phyloP scores from a whole-genome alignment of 1,140 invertebrate species.

The Drosophila truncata region DNA sequence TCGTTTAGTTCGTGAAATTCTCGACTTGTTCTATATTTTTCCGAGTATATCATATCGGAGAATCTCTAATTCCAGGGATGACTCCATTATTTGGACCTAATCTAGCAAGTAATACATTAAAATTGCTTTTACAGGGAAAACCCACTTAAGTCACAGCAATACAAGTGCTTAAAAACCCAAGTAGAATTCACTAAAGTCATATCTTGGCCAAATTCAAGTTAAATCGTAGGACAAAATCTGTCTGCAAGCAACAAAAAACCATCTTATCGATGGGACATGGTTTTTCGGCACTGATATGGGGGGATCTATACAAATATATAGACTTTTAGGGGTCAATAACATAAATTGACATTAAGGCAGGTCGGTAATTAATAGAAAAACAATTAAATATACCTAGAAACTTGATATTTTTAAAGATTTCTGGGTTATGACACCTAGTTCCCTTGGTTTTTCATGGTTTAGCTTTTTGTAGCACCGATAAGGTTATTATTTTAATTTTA shows the following conservation, averaged over 20 bases:
- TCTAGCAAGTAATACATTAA: neutral
- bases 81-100: neutral
- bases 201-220: neutral
- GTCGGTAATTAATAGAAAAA: constrained; percentile 22
- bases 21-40: neutral
- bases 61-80: neutral
- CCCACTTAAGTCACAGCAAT: neutral
- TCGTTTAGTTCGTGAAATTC: neutral
- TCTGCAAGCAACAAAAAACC: neutral
- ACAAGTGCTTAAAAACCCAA: neutral
- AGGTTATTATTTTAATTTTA: no score
- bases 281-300: constrained; percentile 2
- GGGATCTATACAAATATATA: neutral
- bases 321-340: neutral
- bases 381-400: neutral
- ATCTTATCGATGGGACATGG: constrained; percentile 9
- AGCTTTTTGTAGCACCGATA: no score
- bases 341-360: constrained; percentile 38
- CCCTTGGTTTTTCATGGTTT: neutral
- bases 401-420: neutral
- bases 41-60: neutral
- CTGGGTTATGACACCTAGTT: neutral
- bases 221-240: constrained; percentile 11
- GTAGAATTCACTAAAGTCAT: neutral
- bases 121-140: neutral